Evolutionary conservation across 2,113 vertebrate genomes (phyloP).

Genomic region (Caloenas nicobarica): DNA sequence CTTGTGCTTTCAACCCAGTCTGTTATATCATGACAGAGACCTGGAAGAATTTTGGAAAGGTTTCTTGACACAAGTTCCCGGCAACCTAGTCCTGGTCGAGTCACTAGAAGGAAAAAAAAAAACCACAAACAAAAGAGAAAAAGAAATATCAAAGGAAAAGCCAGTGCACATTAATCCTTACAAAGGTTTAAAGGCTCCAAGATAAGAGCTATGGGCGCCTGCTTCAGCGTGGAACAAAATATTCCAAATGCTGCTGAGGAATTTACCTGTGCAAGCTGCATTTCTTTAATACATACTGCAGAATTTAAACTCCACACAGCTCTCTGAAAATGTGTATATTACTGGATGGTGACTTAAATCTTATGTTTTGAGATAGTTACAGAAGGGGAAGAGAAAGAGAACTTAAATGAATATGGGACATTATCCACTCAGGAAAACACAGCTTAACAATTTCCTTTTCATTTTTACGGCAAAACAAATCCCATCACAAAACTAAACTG

Average conservation of each 20-base stretch:
- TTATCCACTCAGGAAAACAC: neutral
- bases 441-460: neutral
- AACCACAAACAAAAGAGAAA: neutral
- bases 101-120: slow-evolving; percentile 61
- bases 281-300: neutral
- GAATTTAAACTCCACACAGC: neutral
- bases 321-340: neutral
- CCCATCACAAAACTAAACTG: neutral
- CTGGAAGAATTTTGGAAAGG: slow-evolving; percentile 87
- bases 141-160: neutral
- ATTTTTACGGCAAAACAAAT: neutral
- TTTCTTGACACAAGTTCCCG: slow-evolving; percentile 92
- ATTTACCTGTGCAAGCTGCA: neutral
- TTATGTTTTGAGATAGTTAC: neutral
- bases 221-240: neutral
- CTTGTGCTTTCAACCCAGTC: slow-evolving; percentile 91
- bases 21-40: slow-evolving; percentile 80
- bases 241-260: neutral
- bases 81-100: slow-evolving; percentile 88
- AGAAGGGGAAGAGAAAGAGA: neutral
- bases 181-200: neutral
- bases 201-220: neutral
- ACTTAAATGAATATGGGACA: neutral
- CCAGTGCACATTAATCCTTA: neutral
- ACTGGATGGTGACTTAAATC: neutral